Evolutionary conservation across 2,113 vertebrate genomes (phyloP), one percentile per base, ranked within the genome.

Genomic region (Suncus etruscus): DNA sequence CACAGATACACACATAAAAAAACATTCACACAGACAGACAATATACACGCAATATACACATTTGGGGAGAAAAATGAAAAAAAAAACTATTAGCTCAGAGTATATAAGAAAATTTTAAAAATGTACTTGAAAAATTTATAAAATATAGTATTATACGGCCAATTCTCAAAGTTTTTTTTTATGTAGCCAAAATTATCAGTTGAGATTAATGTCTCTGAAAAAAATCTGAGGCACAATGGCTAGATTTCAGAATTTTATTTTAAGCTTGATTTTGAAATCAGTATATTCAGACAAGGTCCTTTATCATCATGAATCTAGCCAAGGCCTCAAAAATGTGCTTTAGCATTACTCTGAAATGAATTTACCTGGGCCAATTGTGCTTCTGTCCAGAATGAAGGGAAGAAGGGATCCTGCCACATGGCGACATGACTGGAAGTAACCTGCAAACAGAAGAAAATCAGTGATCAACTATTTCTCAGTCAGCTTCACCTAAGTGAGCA

Each of bases 281-380:
- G 31, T 76, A 11, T 74, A 7, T 24, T 96, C 94, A 96, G 83
- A 95, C 91, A 96, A 95, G 95, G 91, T 96, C 95, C 96, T 70
- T 1, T 82, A 8, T 96, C 96, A 95, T 96, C 94, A 94, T 82
- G 32, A 96, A 95, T 24, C 83, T 50, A 93, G 94, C 32, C 95
- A 95, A 80, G 89, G 89, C 92, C 91, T 95, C 86, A 50, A 10
- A 1, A 65, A 83, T 47, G 48, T 10, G 25, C 0, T 22, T 4
- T 54, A 5, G 18, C 1, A 50, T 77, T 14, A 83, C 84, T 3
- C 25, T 69, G 1, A 68, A 11, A 81, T 86, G 63, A 88, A 72
- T 83, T 95, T 95, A 95, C 96, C 92, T 95, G 73, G 25, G 65
- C 45, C 20, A 11, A 65, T 88, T 80, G 31, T 0, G 27, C 70